Conservation (phyloP, 2,113 vertebrate species). For the Oxygymnocypris stewartii region DNA sequence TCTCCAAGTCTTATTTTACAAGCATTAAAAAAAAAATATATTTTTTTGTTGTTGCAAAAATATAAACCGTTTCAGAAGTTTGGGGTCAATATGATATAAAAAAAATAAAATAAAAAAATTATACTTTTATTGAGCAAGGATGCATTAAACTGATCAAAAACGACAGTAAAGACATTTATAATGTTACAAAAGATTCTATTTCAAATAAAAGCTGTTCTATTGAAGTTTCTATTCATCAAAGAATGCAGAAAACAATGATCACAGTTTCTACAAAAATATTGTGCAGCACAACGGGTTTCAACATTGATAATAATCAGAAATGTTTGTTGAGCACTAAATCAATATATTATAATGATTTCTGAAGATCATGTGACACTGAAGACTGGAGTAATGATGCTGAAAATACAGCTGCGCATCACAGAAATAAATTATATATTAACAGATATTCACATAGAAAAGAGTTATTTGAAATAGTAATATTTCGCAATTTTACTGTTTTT, state of each 20-base stretch:
- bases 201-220: background rate
- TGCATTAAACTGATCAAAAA: background rate
- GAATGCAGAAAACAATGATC: background rate
- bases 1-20: background rate
- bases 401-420: background rate
- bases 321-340: background rate
- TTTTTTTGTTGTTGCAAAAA: too few relatives aligned
- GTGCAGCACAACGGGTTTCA: too few relatives aligned
- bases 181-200: background rate
- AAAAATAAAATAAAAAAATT: too few relatives aligned
- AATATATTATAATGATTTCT: background rate
- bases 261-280: too few relatives aligned
- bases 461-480: background rate
- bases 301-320: too few relatives aligned
- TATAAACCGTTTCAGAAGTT: background rate
- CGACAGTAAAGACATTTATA: background rate
- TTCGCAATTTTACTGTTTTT: background rate
- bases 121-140: too few relatives aligned
- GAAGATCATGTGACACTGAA: background rate
- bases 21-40: background rate
- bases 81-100: background rate
- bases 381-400: background rate
- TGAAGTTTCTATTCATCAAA: background rate
- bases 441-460: background rate
- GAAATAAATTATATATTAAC: background rate